Percentiles rank a stretch among this genome's conserved stretches.
Evolutionary conservation across 2,113 vertebrate genomes (phyloP).

Genomic region (Heterotis niloticus): DNA sequence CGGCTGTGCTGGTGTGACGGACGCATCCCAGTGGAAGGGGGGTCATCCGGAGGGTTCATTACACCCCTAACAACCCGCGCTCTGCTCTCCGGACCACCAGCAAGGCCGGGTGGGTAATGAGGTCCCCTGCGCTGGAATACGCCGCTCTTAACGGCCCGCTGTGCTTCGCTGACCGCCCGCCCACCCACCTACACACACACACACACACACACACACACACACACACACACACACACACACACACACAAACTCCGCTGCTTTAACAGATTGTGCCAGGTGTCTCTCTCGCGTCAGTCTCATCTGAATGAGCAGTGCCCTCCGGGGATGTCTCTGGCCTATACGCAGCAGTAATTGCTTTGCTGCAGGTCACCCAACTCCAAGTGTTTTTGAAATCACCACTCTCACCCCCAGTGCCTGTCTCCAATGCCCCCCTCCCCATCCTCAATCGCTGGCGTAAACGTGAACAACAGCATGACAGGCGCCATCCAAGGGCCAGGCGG

Average conservation of each 20-base stretch:
- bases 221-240: constrained; percentile 17
- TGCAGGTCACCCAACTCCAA: constrained; percentile 12
- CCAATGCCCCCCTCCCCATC: not conserved
- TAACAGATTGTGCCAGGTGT: constrained; percentile 31
- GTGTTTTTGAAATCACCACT: not conserved
- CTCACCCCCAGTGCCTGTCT: not conserved
- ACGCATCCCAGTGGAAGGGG: not conserved
- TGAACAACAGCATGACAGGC: not conserved
- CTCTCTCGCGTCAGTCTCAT: constrained; percentile 6
- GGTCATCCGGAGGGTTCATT: constrained; percentile 58
- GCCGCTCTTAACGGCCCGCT: constrained; percentile 6
- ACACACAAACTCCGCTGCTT: constrained; percentile 21
- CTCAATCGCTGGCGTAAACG: not conserved
- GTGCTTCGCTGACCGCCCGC: constrained; percentile 22
- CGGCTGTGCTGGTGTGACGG: not conserved
- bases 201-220: constrained; percentile 17
- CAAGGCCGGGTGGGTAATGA: constrained; percentile 50
- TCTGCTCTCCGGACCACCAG: constrained; percentile 48
- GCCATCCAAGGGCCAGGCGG: constrained; percentile 1
- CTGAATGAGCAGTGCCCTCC: constrained; percentile 5
- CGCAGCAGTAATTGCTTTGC: constrained; percentile 30
- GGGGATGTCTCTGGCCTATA: constrained; percentile 9
- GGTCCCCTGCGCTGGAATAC: constrained; percentile 8
- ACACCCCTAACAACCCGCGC: constrained; percentile 56
- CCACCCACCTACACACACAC: constrained; percentile 28